Base-by-base conservation (phyloP, 2,797 vertebrate genomes). In the Dromococcyx pavoninus region DNA sequence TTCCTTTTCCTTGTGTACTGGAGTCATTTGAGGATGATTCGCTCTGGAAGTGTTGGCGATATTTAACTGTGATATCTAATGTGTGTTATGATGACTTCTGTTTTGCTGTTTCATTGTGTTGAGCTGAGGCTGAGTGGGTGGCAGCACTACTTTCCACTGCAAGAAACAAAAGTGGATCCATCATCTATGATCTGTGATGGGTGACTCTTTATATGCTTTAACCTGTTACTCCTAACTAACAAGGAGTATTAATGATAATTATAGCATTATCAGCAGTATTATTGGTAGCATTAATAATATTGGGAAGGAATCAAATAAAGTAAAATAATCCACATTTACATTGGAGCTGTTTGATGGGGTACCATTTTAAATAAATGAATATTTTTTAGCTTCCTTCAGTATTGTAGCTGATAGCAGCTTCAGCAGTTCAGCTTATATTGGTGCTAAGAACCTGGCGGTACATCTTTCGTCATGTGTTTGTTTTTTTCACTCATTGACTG, bases 251-350 rank as follows among this genome's bases (percentile, higher is more conserved):
- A 46, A 65, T 43, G 70, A 65, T 53, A 80, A 74, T 44, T 62
- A 30, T 39, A 81, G 81, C 37, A 37, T 84, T 92, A 91, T 91
- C 82, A 94, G 41, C 58, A 71, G 54, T 53, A 53, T 77, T 89
- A 87, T 37, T 77, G 82, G 37, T 81, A 90, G 53, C 30, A 46
- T 46, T 94, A 78, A 67, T 88, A 74, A 43, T 79, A 56, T 60
- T 66, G 93, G 64, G 74, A 92, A 96, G 87, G 89, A 81, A 91
- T 65, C 54, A 61, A 91, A 93, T 82, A 86, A 94, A 92, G 51
- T 61, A 50, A 78, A 86, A 79, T 37, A 53, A 77, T 93, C 24
- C 92, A 51, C 84, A 53, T 80, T 88, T 73, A 77, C 53, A 19
- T 71, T 66, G 69, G 54, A 94, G 32, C 87, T 93, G 41, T 50